A percentile compares a stretch with the other conserved stretches of the same genome.
These are phyloP conservation scores for Meloe dianella DNA, from an alignment of 2,888 invertebrate species.

Conservation along the genomic window DNA sequence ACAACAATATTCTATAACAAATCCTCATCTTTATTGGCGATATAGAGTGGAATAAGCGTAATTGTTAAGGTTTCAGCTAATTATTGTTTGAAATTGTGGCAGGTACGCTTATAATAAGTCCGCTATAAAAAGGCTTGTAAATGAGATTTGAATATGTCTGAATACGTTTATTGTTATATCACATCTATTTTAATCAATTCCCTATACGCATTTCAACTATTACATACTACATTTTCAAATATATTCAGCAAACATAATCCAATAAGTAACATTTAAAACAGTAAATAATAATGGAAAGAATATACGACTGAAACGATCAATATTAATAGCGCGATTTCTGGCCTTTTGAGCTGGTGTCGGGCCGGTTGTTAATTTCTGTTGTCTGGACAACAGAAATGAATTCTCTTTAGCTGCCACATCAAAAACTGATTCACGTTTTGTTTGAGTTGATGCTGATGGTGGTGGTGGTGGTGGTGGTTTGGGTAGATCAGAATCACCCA, in stretches of 20 bases:
- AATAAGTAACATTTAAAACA: constrained; percentile 72
- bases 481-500: constrained; percentile 73
- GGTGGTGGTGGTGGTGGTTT: constrained; percentile 63
- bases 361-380: constrained; percentile 53
- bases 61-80: too few species aligned
- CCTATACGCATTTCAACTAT: neutral
- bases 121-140: neutral
- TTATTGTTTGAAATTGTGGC: too few species aligned
- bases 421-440: constrained; percentile 63
- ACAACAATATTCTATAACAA: too few species aligned
- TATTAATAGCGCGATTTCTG: constrained; percentile 70
- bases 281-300: constrained; percentile 75
- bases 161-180: too few species aligned
- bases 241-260: constrained; percentile 77
- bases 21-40: too few species aligned
- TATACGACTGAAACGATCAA: constrained; percentile 73
- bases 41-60: too few species aligned
- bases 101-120: too few species aligned
- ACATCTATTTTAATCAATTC: neutral
- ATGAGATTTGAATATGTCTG: neutral
- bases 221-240: constrained; percentile 58
- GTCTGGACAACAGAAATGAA: constrained; percentile 56
- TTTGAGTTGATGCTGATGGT: constrained; percentile 60
- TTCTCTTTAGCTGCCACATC: constrained; percentile 62
- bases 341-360: constrained; percentile 66